Evolutionary conservation across 2,113 vertebrate species (phyloP).

Genomic region (Narcine bancroftii): DNA sequence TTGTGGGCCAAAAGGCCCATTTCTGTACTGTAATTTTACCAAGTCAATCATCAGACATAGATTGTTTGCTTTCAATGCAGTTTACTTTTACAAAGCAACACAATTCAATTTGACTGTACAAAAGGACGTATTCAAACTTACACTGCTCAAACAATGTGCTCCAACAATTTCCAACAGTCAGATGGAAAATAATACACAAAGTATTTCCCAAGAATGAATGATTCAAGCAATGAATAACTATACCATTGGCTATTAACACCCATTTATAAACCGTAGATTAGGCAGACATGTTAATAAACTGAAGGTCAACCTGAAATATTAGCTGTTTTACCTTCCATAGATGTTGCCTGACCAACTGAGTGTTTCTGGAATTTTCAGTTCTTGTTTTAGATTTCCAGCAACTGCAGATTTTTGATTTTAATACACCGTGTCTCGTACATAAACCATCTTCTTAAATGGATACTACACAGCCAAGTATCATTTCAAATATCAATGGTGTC

Average conservation of each 20-base stretch:
- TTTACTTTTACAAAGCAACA: not conserved
- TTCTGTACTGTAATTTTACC: not conserved
- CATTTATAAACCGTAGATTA: not conserved
- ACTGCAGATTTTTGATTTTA: too few species aligned
- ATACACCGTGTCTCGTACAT: not conserved
- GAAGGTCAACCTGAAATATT: too few species aligned
- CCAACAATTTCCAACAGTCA: not conserved
- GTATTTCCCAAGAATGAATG: not conserved
- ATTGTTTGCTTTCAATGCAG: not conserved
- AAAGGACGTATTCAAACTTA: not conserved
- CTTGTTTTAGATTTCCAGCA: too few species aligned
- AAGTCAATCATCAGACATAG: not conserved
- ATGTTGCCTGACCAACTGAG: too few species aligned
- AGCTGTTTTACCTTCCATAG: too few species aligned
- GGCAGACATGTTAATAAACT: too few species aligned
- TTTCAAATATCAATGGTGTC: not conserved
- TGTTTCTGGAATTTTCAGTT: too few species aligned
- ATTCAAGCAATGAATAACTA: not conserved
- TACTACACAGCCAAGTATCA: not conserved
- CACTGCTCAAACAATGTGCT: not conserved
- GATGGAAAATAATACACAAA: not conserved
- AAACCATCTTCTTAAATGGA: not conserved
- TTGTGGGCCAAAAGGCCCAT: too few species aligned
- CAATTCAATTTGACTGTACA: not conserved
- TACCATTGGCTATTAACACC: not conserved